Evolutionary conservation across 2,888 invertebrate genomes (phyloP), one percentile per base, ranked within the genome.

Genomic region (Liodrosophila aerea): DNA sequence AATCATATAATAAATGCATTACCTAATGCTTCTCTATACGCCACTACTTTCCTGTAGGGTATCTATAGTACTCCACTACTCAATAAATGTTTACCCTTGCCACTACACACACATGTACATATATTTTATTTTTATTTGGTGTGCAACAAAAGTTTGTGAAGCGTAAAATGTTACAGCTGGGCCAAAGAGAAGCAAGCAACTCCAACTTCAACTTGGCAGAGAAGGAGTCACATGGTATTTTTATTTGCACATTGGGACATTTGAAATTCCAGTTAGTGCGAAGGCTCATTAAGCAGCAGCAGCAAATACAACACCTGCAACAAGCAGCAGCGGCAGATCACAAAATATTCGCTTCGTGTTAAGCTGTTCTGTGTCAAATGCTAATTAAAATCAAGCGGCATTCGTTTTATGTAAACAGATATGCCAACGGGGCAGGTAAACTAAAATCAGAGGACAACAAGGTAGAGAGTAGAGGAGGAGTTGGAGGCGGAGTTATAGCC

Each of bases 301-400:
- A 84, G 67, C 50, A 62, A 67, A 61, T 61, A 43, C 45, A 4
- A 49, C n/a, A 8, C 33, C 52, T 34, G 16, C 27, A 43, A 5
- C 36, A 50, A 13, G n/a, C 31, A 57, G 31, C 13, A 46, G 51
- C 40, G 31, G 11, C 36, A 49, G 33, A 54, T 31, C 34, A 46
- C 41, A 52, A 43, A 36, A 22, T n/a, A 53, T 47, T 66, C 34
- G 62, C 43, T 59, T 50, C 76, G 76, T 77, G 81, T 80, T 80
- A 85, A 85, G 84, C 81, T 76, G 81, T 22, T 22, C 77, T 82
- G 86, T 82, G 82, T 82, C 82, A 82, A 82, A 82, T 84, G 86
- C 82, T 86, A 82, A 82, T 82, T 82, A 82, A 82, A 86, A 86
- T 82, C 86, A 86, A 81, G 81, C 86, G 69, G 63, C 85, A 76